Evolutionary conservation across 2,888 invertebrate species (phyloP).

Genomic region (Schizaphis graminum): DNA sequence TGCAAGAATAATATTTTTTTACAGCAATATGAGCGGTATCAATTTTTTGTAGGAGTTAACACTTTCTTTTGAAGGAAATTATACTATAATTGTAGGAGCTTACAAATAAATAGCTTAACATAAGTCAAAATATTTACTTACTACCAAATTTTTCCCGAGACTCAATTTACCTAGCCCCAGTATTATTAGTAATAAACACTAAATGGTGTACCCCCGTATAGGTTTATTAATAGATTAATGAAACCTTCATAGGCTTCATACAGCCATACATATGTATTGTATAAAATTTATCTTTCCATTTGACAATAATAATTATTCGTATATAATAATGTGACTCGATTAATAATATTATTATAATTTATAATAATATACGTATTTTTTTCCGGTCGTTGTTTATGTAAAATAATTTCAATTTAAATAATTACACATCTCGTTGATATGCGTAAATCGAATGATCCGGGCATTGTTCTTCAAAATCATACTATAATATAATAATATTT

Average conservation of each 20-base stretch:
- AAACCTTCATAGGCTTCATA: not conserved
- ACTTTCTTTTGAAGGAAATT: too few relatives aligned
- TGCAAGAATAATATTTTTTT: too few relatives aligned
- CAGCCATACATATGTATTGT: not conserved
- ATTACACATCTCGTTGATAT: not conserved
- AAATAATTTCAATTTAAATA: slow-evolving; percentile 37
- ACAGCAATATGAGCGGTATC: too few relatives aligned
- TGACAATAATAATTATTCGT: not conserved
- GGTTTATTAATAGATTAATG: not conserved
- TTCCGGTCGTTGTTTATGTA: not conserved
- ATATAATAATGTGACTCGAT: not conserved
- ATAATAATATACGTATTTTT: not conserved
- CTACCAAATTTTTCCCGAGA: too few relatives aligned
- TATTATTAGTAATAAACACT: not conserved
- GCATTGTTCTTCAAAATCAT: not conserved
- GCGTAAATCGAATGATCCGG: slow-evolving; percentile 26
- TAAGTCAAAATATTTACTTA: too few relatives aligned
- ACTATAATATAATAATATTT: slow-evolving; percentile 11
- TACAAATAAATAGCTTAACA: too few relatives aligned
- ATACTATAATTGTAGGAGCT: too few relatives aligned
- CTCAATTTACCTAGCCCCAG: too few relatives aligned
- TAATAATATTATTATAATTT: slow-evolving; percentile 15
- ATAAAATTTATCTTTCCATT: not conserved
- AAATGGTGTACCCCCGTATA: not conserved
- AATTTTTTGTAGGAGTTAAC: too few relatives aligned